Base-by-base conservation (phyloP, 2,888 invertebrate genomes). In the Zhuqinia jingwanae region DNA sequence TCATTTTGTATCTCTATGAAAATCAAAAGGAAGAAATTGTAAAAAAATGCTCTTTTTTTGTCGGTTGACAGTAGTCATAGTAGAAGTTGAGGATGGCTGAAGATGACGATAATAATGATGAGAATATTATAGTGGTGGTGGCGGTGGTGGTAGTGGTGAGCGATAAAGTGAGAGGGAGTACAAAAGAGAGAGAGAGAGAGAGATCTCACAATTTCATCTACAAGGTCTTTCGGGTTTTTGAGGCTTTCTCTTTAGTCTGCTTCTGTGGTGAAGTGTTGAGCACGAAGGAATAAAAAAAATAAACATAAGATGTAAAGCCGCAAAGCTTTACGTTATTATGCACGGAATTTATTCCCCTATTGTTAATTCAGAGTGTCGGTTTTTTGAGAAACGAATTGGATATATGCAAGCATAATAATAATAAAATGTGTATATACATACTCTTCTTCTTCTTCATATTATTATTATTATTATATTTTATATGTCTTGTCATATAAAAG, bases 221-320 rank as follows among this genome's bases (percentile, higher is more conserved):
- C 36, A 36, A 36, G 36, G 8, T 80, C 85, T 80, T 86, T 86
- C 85, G 85, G 85, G 85, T 65, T 86, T 84, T 86, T 87, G 86
- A 30, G 86, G 86, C 86, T 87, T 87, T 87, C 86, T 77, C 81
- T 82, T 77, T 68, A 70, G 68, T 75, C 81, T 77, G 68, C 27
- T 65, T 76, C 47, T 87, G 81, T 63, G 86, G 86, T 81, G 76
- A 73, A 17, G 45, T 45, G 85, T 76, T 75, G 58, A 82, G 81
- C 86, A 87, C 80, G 80, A 47, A 86, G 65, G 36, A 5, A 53
- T n/a, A 11, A 10, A 50, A 10, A 15, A 15, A 10, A n/a, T 15
- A 2, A n/a, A 27, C 36, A 77, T 76, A 65, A 85, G 47, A 73
- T 47, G 78, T 84, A 70, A 85, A 85, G 78, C 78, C 79, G 78